Conservation (phyloP, 2,888 invertebrate species). For the Nomada goodeniana region DNA sequence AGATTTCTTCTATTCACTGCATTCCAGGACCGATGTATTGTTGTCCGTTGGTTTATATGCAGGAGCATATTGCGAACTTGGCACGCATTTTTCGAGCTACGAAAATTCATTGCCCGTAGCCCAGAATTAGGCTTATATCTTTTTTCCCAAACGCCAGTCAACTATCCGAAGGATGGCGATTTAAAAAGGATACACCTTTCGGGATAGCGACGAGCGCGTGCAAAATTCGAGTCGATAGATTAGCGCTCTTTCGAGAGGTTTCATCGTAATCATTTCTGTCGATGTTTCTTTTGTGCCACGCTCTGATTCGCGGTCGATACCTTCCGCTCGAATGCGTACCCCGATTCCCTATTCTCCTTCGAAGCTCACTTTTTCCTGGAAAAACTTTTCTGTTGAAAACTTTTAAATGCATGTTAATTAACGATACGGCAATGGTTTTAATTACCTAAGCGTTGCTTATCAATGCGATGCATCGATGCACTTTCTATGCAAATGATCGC, state of each 20-base stretch:
- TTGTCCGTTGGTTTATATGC: too few species aligned
- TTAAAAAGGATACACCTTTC: conserved; percentile 10
- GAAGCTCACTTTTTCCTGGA: not conserved
- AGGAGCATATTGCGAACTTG: too few species aligned
- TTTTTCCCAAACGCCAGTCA: conserved; percentile 2
- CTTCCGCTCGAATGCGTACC: not conserved
- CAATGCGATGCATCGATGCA: not conserved
- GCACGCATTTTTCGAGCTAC: conserved; percentile 2
- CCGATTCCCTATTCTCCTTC: not conserved
- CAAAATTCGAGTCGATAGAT: conserved; percentile 20
- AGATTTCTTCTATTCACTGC: not conserved
- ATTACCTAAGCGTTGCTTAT: conserved; percentile 13
- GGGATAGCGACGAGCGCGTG: conserved; percentile 2
- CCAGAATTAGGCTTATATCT: not conserved
- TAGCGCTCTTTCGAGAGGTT: conserved; percentile 14
- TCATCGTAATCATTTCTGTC: conserved; percentile 26
- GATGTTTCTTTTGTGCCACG: conserved; percentile 23
- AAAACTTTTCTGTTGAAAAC: not conserved
- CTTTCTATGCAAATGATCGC: not conserved
- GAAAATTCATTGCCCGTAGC: not conserved
- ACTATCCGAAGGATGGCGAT: conserved; percentile 4
- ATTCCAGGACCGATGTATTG: not conserved
- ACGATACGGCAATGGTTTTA: conserved; percentile 21
- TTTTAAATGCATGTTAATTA: conserved; percentile 29
- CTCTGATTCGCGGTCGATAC: not conserved